Conservation (phyloP, 2,113 vertebrate genomes). For the Hystrix cristata region DNA sequence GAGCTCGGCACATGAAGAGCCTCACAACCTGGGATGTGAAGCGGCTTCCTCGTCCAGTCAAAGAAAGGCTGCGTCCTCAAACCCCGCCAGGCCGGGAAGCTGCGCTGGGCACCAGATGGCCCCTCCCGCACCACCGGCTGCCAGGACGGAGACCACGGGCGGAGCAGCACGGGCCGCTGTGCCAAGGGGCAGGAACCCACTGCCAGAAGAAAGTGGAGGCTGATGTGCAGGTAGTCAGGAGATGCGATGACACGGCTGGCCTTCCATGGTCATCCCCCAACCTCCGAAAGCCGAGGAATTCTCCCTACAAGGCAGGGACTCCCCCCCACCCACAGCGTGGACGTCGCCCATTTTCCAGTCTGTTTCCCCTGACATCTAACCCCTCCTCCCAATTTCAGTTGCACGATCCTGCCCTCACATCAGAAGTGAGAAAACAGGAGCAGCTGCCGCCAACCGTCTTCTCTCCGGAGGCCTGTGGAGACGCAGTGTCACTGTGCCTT, state of each 20-base stretch:
- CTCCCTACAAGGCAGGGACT: background rate
- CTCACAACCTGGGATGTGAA: background rate
- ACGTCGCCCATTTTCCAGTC: too few species aligned
- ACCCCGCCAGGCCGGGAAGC: background rate
- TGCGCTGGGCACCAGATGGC: too few species aligned
- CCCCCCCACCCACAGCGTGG: background rate
- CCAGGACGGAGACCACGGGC: background rate
- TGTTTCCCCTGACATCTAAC: background rate
- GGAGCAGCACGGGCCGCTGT: background rate
- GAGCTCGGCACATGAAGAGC: background rate
- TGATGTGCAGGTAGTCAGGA: background rate
- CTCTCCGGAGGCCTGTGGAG: background rate
- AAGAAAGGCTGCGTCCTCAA: background rate
- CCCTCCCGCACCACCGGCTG: background rate
- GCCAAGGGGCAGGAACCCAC: background rate
- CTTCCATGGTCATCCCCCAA: background rate
- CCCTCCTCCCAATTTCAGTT: background rate
- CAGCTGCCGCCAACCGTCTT: too few species aligned
- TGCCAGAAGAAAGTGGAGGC: background rate
- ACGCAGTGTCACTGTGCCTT: background rate
- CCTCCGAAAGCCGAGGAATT: background rate
- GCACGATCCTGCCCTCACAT: background rate
- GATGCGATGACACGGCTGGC: background rate
- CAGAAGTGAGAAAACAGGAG: background rate
- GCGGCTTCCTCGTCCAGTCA: background rate